Base-by-base conservation (phyloP, 2,888 invertebrate species). In the Cryptophagus acutangulus region DNA sequence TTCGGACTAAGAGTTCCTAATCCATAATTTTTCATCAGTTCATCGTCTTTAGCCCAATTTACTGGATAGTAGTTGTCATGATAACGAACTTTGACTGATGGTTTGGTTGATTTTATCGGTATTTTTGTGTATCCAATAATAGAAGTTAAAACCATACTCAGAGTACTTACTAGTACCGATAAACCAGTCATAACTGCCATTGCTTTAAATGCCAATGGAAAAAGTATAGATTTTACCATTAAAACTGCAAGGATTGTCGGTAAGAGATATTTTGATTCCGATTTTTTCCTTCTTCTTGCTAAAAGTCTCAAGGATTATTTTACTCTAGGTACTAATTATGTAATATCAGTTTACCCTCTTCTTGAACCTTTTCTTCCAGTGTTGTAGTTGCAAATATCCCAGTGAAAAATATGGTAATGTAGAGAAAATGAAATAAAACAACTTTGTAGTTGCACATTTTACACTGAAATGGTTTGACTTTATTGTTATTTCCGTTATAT, bases 151-250 rank as follows among this genome's bases (percentile, higher is more conserved):
- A 81, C 74, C 26, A 75, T 62, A 46, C 76, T 75, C 65, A 76
- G 64, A 3, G 72, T 59, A 51, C 75, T 75, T 8, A 76, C 58
- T 2, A 75, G 60, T 9, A 76, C 70, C 0, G 76, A 71, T 49
- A 76, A 71, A 44, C 80, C 78, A 14, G 84, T 79, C 34, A 85
- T 65, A 26, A 84, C 75, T 1, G 83, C 81, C 45, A 86, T 64
- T 1, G 78, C 74, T 56, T 85, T 86, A 37, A 87, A 61, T 0
- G 81, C 76, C 20, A 84, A 66, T 0, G 85, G 84, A 33, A 85
- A 66, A 5, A 86, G 54, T 1, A 87, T 64, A 20, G 80, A 73
- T 61, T 84, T 84, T 1, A 82, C 77, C 35, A 82, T 70, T 12
- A 84, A 56, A 15, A 81, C 68, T 0, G 81, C 83, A 13, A 83